These are phyloP conservation scores for Nycteola revayana DNA, from an alignment of 2,888 invertebrate genomes.

Conservation along the genomic window DNA sequence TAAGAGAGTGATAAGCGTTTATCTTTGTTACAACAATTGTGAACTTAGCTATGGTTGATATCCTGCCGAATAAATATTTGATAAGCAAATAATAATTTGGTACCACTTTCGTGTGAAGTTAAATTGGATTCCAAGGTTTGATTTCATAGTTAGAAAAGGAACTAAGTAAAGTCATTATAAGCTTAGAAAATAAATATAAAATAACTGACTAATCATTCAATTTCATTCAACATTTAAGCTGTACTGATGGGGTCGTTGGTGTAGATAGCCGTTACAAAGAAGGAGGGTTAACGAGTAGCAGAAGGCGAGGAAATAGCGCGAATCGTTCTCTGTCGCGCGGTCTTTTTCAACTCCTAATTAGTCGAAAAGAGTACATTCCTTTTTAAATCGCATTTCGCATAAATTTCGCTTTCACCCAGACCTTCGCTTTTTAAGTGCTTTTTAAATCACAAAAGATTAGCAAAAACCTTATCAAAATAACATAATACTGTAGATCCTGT, in stretches of 20 bases:
- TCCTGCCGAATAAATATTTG: no score
- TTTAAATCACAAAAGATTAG: background rate
- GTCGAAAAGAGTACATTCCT: conserved; percentile 37
- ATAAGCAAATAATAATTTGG: no score
- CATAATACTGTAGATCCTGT: no score
- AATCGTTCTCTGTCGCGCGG: conserved; percentile 46
- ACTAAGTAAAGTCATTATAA: background rate
- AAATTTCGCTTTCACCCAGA: conserved; percentile 6
- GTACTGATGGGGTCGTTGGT: no score
- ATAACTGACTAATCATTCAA: no score
- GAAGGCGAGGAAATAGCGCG: conserved; percentile 40
- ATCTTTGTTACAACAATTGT: no score
- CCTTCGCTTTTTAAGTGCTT: conserved; percentile 1
- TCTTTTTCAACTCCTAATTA: conserved; percentile 59
- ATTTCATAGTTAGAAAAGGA: background rate
- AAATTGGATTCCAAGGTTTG: no score
- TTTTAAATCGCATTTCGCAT: conserved; percentile 31
- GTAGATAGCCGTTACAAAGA: conserved; percentile 7
- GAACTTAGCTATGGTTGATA: no score
- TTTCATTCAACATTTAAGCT: no score
- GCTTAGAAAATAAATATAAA: background rate
- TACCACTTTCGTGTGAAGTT: no score
- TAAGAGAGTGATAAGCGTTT: no score
- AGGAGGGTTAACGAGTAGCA: conserved; percentile 22
- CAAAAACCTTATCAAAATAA: background rate